phyloP scores from a whole-genome alignment of 2,888 invertebrate species.

The Calliphora vomitoria region DNA sequence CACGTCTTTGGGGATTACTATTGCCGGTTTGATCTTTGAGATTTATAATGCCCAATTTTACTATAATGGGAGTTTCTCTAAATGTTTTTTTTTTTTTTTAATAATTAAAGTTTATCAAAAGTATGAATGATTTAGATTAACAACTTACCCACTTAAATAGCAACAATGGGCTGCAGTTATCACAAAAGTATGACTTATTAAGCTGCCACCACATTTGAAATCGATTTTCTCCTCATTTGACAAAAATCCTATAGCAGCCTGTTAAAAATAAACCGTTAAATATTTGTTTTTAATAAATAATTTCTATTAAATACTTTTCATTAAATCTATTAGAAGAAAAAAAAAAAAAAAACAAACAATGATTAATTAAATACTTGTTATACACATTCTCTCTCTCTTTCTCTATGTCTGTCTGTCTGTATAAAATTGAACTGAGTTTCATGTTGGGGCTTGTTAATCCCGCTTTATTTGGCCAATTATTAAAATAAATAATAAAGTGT shows the following conservation, averaged over 20 bases:
- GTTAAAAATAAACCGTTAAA: conserved; percentile 19
- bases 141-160: conserved; percentile 76
- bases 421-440: too few species aligned
- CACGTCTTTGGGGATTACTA: conserved; percentile 82
- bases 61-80: conserved; percentile 81
- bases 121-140: background rate
- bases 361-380: too few species aligned
- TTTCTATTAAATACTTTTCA: too few species aligned
- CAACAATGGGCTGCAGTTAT: conserved; percentile 82
- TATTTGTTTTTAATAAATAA: background rate
- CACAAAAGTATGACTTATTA: conserved; percentile 79
- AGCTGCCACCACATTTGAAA: conserved; percentile 81
- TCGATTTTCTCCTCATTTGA: conserved; percentile 75
- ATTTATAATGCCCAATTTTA: conserved; percentile 85
- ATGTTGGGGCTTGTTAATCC: too few species aligned
- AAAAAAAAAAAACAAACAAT: background rate
- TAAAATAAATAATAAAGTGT: too few species aligned
- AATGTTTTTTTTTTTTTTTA: background rate
- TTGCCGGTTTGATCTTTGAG: conserved; percentile 82
- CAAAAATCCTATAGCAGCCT: conserved; percentile 80
- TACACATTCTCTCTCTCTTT: too few species aligned
- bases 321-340: too few species aligned
- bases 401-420: too few species aligned
- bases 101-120: background rate
- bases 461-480: too few species aligned